Evolutionary conservation across 2,797 vertebrate genomes (phyloP).

Genomic region (Mormyrops attenuatus): DNA sequence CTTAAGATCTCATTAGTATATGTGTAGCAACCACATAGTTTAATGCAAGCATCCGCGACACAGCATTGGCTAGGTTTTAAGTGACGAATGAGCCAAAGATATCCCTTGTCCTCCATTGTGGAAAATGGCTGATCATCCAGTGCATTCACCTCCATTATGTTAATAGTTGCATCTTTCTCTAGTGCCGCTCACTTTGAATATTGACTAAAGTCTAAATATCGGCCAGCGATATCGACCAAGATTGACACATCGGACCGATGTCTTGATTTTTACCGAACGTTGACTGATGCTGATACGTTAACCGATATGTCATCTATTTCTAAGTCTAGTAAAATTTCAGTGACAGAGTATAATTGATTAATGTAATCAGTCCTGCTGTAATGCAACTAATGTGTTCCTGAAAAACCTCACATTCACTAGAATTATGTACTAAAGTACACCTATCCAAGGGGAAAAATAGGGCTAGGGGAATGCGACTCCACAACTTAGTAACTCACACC

Average conservation of each 20-base stretch:
- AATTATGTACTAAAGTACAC: neutral
- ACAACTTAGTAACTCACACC: neutral
- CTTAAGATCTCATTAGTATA: neutral
- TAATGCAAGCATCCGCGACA: neutral
- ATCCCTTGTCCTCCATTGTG: neutral
- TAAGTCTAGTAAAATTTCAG: neutral
- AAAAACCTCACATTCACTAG: neutral
- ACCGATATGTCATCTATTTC: neutral
- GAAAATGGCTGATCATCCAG: neutral
- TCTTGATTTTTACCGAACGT: neutral
- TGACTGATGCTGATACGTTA: neutral
- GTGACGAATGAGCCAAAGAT: neutral
- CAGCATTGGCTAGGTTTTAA: neutral
- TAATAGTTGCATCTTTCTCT: neutral
- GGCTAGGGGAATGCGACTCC: neutral
- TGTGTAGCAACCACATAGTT: neutral
- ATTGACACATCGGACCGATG: neutral
- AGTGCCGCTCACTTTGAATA: neutral
- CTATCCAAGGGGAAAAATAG: neutral
- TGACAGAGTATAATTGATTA: neutral
- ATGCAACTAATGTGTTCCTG: neutral
- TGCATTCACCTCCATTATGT: neutral
- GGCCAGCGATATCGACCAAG: neutral
- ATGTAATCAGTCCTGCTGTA: neutral
- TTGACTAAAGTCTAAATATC: neutral